phyloP scores from a whole-genome alignment of 2,888 invertebrate genomes.

The Unio pictorum region DNA sequence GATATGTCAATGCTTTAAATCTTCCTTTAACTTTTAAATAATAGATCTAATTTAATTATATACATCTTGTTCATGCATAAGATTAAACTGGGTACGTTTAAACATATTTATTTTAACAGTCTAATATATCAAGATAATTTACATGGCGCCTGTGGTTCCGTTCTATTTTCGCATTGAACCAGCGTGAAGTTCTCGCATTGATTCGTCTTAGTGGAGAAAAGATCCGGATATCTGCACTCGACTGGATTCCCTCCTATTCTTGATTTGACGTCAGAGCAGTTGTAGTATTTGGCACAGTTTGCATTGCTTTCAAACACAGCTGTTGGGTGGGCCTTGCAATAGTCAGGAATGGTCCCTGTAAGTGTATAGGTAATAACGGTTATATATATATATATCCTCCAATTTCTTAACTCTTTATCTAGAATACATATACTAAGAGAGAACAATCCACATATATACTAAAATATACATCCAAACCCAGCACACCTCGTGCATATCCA shows the following conservation, averaged over 20 bases:
- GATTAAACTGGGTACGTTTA: no score
- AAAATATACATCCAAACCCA: no score
- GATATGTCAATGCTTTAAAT: no score
- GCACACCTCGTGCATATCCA: no score
- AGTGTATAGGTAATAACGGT: neutral
- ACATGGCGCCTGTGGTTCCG: conserved; percentile 39
- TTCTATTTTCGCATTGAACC: conserved; percentile 29
- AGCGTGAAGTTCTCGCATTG: conserved; percentile 27
- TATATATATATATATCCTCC: no score
- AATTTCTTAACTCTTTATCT: no score
- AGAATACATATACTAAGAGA: no score
- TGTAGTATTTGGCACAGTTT: conserved; percentile 41
- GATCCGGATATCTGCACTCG: conserved; percentile 37
- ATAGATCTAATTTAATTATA: no score
- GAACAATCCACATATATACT: no score
- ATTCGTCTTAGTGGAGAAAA: conserved; percentile 27
- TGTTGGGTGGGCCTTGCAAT: conserved; percentile 24
- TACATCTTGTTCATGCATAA: no score
- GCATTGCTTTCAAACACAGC: conserved; percentile 18
- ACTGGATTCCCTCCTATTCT: conserved; percentile 9
- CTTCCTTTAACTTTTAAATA: no score
- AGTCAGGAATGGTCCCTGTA: conserved; percentile 18
- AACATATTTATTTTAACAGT: no score
- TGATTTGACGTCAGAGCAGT: conserved; percentile 28
- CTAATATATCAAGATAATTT: conserved; percentile 7